Evolutionary conservation across 2,888 invertebrate species (phyloP), one percentile per base, ranked within the genome.

Genomic region (Eilema depressum): DNA sequence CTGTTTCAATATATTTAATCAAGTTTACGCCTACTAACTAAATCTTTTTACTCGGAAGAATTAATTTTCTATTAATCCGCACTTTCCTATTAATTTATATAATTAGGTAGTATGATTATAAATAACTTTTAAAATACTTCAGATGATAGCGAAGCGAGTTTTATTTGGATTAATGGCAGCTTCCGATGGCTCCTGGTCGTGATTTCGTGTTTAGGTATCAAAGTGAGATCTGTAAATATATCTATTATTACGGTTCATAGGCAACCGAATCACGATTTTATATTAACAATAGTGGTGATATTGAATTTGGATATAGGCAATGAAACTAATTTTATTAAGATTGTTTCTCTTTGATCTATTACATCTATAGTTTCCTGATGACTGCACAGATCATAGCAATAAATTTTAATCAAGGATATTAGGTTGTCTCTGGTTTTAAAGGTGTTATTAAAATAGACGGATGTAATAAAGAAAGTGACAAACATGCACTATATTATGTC

Each of bases 381-480:
- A 66, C 47, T 53, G 53, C 61, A 71, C 62, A 69, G 59, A 69
- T 70, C 28, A 37, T 57, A 63, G 57, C 66, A 67, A 82, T 76
- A 66, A 74, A 77, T 81, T 75, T 77, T 66, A 67, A 69, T 64
- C 56, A 69, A 75, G 67, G 72, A 75, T 77, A 65, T 74, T 80
- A 74, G 73, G 71, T 75, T n/a, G 25, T 47, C 12, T 65, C 28
- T 66, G 61, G 30, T 60, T 73, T 65, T 10, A 57, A 57, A 70
- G 60, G 74, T 75, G 73, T 70, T 66, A 78, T 70, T 62, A 75
- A 80, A 78, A 75, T 82, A 85, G 79, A 79, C 73, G n/a, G 26
- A 56, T 63, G 73, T 78, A 77, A 80, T 75, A 85, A 83, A 75
- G 89, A 89, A 89, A 90, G 89, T 85, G 87, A 89, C 82, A 87